Conservation (phyloP, 2,113 vertebrate species). For the Neolamprologus tretocephalus region DNA sequence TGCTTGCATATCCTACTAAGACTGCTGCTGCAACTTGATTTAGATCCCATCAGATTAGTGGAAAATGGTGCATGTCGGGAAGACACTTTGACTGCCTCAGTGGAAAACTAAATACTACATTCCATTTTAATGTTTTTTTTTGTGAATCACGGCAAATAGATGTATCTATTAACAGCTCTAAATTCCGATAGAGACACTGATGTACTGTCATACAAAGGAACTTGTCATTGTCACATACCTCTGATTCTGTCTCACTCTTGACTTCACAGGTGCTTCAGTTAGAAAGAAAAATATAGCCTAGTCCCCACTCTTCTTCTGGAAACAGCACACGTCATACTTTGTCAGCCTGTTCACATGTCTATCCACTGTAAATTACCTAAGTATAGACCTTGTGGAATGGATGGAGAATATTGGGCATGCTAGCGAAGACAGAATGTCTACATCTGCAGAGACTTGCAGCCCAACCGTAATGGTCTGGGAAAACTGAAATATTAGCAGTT, state of each 20-base stretch:
- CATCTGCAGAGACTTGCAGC: conserved; percentile 46
- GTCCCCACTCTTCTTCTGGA: background rate
- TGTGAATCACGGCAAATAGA: background rate
- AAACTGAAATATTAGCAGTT: conserved; percentile 37
- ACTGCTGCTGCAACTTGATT: background rate
- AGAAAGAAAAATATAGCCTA: background rate
- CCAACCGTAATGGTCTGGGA: conserved; percentile 21
- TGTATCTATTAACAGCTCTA: background rate
- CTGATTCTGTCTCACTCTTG: background rate
- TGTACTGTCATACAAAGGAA: background rate
- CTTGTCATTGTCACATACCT: background rate
- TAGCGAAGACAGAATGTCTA: conserved; percentile 36
- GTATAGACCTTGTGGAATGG: conserved; percentile 1
- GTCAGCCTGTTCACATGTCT: background rate
- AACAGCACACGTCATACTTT: background rate
- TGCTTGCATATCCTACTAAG: background rate
- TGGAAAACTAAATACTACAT: background rate
- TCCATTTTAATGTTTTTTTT: background rate
- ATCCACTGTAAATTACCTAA: conserved; percentile 6
- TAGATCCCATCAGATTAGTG: background rate
- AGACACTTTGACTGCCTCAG: background rate
- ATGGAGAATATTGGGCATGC: conserved; percentile 27
- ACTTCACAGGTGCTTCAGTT: background rate
- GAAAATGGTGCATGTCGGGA: background rate
- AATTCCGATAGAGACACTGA: background rate